Base-by-base conservation (phyloP, 2,888 invertebrate genomes). In the Scaptomyza tumidula region DNA sequence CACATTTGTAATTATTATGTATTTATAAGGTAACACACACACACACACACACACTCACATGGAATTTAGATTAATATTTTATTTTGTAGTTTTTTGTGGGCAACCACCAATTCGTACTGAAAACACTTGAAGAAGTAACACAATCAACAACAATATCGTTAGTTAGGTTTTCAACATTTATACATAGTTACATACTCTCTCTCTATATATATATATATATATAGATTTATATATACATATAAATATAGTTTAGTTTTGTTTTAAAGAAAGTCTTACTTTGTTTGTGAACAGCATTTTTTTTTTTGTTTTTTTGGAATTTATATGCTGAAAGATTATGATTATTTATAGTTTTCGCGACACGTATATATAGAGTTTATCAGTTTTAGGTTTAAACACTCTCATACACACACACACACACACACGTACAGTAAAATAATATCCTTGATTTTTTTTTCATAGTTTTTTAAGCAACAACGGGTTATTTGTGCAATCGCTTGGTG, bases 401-500 rank as follows among this genome's bases (percentile, higher is more conserved):
- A 43, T 19, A 13, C 10, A 46, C 44, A 45, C 35, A 41, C 13
- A 37, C 39, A 19, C 31, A 49, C 44, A 39, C 31, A 49, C 29
- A 41, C 19, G 41, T 43, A 56, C 50, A 73, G 62, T 55, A 63
- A 63, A 67, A 39, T 24, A 27, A 74, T 19, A 64, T 27, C 45
- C 3, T n/a, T 19, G 48, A 37, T 83, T 74, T 74, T 78, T 19
- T 82, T 80, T 75, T 57, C 60, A 67, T 88, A 88, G 78, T 66
- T 71, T 54, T 73, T 56, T 85, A 85, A 85, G 85, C 87, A 88
- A 85, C 85, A 91, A 95, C 95, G 95, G 95, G 95, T 95, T 95
- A 94, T 94, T 95, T 95, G 95, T 96, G 95, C 95, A 96, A 95
- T 96, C 95, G 94, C 95, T 95, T 95, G 94, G 94, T 94, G 95